Base-by-base conservation (phyloP, 2,113 vertebrate genomes). In the Nibea albiflora region DNA sequence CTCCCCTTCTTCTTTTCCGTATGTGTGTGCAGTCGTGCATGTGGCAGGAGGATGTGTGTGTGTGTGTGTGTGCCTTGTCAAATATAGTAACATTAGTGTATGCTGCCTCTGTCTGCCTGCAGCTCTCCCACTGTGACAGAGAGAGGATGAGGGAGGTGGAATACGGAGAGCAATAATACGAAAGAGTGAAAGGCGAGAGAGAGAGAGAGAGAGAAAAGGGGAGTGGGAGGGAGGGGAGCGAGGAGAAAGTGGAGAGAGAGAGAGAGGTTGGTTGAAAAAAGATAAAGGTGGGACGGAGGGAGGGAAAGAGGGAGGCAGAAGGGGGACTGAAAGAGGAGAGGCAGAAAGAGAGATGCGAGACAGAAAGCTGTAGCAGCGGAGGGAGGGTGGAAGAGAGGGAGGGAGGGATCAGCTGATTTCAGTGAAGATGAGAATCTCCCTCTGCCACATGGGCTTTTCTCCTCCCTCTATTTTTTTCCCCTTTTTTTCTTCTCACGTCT, bases 81-180 rank as follows among this genome's bases (percentile, higher is more conserved):
- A 94, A 95, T 94, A 94, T 94, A 95, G 94, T 92, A 94, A 92
- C 94, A 91, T 94, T 91, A 92, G 92, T 92, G 91, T 78, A 84
- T 89, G 90, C 85, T 83, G 87, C 93, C 69, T 92, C 91, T 93
- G 91, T 93, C 91, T 90, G 92, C 89, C 83, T 90, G 83, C 87
- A 93, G 90, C 89, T 85, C 89, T 88, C 86, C 89, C 85, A 89
- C 90, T 79, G 92, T 92, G 88, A 92, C 89, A 90, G 85, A 73
- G 88, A 89, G 80, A 90, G 89, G 87, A 88, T 63, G 85, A 91
- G 86, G 85, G 85, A 87, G 88, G 85, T 88, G 85, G 92, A 89
- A 84, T 85, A 87, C 54, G 79, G 88, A 87, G 87, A 76, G 79
- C 60, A 81, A 84, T 85, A 77, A 92, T 83, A 83, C 46, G 56